Evolutionary conservation across 2,797 vertebrate species (phyloP).

Genomic region (Lepidocolaptes lacrymiger): DNA sequence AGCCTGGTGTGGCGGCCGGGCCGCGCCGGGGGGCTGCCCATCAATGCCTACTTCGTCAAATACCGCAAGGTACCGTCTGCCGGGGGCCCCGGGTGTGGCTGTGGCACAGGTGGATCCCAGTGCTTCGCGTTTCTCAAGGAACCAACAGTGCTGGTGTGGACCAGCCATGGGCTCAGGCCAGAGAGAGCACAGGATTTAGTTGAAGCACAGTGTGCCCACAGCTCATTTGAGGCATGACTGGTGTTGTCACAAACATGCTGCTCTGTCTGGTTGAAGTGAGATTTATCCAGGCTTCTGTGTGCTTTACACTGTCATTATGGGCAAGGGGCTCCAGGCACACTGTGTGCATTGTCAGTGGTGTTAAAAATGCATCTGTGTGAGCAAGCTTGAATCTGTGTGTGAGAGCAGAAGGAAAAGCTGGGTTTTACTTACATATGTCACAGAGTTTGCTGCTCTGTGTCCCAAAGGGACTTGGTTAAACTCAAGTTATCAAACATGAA

Average conservation of each 20-base stretch:
- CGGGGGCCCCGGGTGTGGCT: no score
- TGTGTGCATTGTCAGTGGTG: neutral
- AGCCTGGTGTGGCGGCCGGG: slow-evolving; percentile 91
- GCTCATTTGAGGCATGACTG: neutral
- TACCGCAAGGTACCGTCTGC: slow-evolving; percentile 89
- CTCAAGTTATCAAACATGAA: accelerated
- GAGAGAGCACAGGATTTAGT: accelerated
- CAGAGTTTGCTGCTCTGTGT: accelerated
- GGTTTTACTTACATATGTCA: neutral
- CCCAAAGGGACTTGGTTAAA: neutral
- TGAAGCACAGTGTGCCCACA: accelerated
- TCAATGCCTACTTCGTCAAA: slow-evolving; percentile 95
- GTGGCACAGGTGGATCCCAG: accelerated
- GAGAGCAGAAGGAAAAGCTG: neutral
- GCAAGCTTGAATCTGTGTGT: neutral
- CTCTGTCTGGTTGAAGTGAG: neutral
- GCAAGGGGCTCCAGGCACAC: accelerated
- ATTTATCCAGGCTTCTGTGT: neutral
- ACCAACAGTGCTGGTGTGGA: neutral
- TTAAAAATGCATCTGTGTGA: neutral
- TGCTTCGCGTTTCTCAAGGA: accelerated
- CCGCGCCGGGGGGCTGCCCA: slow-evolving; percentile 85
- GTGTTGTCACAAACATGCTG: neutral
- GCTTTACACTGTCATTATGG: accelerated
- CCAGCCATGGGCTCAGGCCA: neutral